A percentile compares a stretch with the other conserved stretches of the same genome.
Conservation (phyloP, 1,140 invertebrate species). For the Scaptomyza hsui region DNA sequence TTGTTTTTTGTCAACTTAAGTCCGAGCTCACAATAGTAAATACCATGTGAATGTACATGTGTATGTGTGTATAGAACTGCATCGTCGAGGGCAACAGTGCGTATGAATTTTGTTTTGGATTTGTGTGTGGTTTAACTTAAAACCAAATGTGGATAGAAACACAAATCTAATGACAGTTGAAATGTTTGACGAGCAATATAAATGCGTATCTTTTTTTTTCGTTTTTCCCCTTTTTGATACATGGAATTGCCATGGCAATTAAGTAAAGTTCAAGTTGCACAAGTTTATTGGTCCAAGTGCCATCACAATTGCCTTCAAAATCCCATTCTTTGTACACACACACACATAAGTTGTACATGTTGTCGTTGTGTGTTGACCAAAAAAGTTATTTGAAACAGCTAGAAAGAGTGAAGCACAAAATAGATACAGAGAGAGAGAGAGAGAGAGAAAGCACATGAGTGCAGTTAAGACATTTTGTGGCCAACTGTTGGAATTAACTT, state of each 20-base stretch:
- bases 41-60: conserved; percentile 12
- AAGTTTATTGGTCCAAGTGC: conserved; percentile 3
- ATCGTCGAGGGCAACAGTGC: conserved; percentile 34
- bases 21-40: conserved; percentile 27
- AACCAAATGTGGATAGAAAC: conserved; percentile 10
- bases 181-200: conserved; percentile 12
- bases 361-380: conserved; percentile 6
- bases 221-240: neutral
- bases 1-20: conserved; percentile 23
- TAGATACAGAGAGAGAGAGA: no score
- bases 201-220: neutral
- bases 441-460: conserved; percentile 5
- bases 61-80: conserved; percentile 22
- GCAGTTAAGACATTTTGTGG: conserved; percentile 10
- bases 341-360: neutral
- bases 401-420: neutral
- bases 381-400: conserved; percentile 18
- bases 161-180: conserved; percentile 18
- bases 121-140: conserved; percentile 17
- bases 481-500: neutral
- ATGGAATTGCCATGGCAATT: conserved; percentile 41
- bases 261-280: conserved; percentile 15
- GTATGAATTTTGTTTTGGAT: conserved; percentile 55
- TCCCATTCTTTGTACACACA: neutral
- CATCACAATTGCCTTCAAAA: neutral